Evolutionary conservation across 2,113 vertebrate genomes (phyloP), one percentile per base, ranked within the genome.

Genomic region (Ochotona princeps): DNA sequence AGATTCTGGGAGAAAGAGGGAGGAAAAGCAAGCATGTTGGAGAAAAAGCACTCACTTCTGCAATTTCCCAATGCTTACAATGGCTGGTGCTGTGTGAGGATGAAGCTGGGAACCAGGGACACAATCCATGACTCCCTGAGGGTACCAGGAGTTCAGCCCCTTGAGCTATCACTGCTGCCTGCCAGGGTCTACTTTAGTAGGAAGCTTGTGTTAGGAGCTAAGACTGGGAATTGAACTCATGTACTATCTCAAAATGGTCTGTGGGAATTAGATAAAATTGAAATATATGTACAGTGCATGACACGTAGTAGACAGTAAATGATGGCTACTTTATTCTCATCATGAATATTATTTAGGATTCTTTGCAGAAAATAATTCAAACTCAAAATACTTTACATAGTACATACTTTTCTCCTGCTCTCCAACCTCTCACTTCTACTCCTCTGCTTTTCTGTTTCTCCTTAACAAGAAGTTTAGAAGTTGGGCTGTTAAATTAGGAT

Each of bases 321-420:
- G 63, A n/a, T 35, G 7, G 65, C 32, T 67, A 20, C 14, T 84
- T 78, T 70, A 30, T 81, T 84, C 47, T 70, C 35, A 35, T 72
- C 54, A 26, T 66, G 26, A 90, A 30, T 90, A 88, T 86, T 3
- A 60, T 82, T 90, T 88, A 82, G n/a, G 70, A 79, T 93, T 26
- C 83, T 51, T 85, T 87, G 9, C 23, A 67, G 67, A 8, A 70
- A 47, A 78, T n/a, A 93, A 23, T 13, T 15, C 38, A 80, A 83
- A 90, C 35, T 92, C 75, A 88, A 63, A 86, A 47, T 86, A 49
- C 5, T 79, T 73, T 90, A 63, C 88, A 76, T 21, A 78, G 18
- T 76, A 67, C 84, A 51, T 89, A 35, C 18, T 13, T 69, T 47
- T 81, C 32, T 85, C 32, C n/a, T 67, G 7, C 32, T 89, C 70